Percentiles rank a stretch among this genome's conserved stretches.
Conservation (phyloP, 1,140 invertebrate genomes). For the Danaus plexippus region DNA sequence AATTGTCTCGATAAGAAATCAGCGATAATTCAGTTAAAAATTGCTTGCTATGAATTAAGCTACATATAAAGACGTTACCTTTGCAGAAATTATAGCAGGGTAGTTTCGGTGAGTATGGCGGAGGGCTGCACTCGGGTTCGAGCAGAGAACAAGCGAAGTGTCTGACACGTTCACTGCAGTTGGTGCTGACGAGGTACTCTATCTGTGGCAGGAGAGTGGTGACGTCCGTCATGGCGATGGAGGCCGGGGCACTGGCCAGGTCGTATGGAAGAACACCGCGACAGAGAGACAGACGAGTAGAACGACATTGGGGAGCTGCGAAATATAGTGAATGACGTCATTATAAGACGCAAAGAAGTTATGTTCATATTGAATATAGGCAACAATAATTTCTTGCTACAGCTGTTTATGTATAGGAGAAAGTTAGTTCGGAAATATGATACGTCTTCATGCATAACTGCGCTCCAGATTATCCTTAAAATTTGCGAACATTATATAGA, state of each 20-base stretch:
- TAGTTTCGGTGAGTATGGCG: slow-evolving; percentile 70
- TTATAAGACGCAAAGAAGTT: too few relatives aligned
- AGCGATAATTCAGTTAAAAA: too few relatives aligned
- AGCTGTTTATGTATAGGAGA: too few relatives aligned
- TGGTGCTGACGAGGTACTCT: slow-evolving; percentile 73
- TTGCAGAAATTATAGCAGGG: slow-evolving; percentile 78
- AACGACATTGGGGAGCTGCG: slow-evolving; percentile 59
- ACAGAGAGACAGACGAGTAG: slow-evolving; percentile 66
- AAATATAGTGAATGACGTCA: slow-evolving; percentile 14
- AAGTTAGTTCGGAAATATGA: too few relatives aligned
- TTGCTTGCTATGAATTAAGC: not conserved
- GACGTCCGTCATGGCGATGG: slow-evolving; percentile 44
- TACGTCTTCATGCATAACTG: too few relatives aligned
- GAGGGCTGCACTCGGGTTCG: slow-evolving; percentile 77
- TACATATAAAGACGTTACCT: slow-evolving; percentile 56
- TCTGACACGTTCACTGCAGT: slow-evolving; percentile 74
- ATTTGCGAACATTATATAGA: too few relatives aligned
- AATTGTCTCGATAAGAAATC: too few relatives aligned
- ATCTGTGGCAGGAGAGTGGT: slow-evolving; percentile 68
- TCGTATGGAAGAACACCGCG: slow-evolving; percentile 77
- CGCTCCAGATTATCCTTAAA: too few relatives aligned
- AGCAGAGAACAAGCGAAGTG: slow-evolving; percentile 77
- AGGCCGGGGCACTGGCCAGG: slow-evolving; percentile 66
- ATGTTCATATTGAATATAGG: too few relatives aligned
- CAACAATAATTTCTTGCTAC: too few relatives aligned